A percentile compares a stretch with the other conserved stretches of the same genome.
Conservation (phyloP, 1,140 invertebrate genomes). For the Oryctes rhinoceros region DNA sequence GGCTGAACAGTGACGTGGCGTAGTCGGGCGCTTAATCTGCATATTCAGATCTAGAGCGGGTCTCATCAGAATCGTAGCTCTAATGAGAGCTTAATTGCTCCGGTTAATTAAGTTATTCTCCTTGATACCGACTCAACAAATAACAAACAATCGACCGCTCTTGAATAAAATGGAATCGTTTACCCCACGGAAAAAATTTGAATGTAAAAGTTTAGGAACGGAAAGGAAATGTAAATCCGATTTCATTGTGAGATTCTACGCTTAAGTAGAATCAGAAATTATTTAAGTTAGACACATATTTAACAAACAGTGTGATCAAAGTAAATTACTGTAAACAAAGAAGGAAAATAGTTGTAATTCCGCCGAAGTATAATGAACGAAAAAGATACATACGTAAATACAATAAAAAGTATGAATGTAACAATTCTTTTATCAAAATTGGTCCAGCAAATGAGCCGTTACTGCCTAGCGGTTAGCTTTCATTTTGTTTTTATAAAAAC, state of each 20-base stretch:
- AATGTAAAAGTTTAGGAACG: neutral
- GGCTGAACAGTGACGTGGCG: neutral
- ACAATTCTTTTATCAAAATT: too few species aligned
- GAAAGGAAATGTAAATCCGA: conserved; percentile 16
- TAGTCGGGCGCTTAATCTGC: conserved; percentile 23
- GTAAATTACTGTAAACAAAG: too few species aligned
- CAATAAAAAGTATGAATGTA: too few species aligned
- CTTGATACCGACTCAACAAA: conserved; percentile 34
- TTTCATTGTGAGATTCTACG: neutral
- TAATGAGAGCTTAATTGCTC: conserved; percentile 40
- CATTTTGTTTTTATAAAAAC: too few species aligned
- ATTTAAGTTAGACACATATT: too few species aligned
- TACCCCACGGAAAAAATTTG: conserved; percentile 6
- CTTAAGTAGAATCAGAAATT: neutral
- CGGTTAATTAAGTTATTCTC: conserved; percentile 39
- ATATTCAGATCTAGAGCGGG: conserved; percentile 30
- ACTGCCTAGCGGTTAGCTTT: too few species aligned
- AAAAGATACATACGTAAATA: too few species aligned
- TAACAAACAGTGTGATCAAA: too few species aligned
- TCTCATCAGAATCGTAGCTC: conserved; percentile 37
- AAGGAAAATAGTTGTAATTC: too few species aligned
- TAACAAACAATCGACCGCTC: conserved; percentile 15
- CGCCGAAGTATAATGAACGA: too few species aligned
- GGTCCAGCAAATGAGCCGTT: too few species aligned
- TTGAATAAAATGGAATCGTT: neutral